Base-by-base conservation (phyloP, 2,797 vertebrate genomes). In the Scyliorhinus canicula region DNA sequence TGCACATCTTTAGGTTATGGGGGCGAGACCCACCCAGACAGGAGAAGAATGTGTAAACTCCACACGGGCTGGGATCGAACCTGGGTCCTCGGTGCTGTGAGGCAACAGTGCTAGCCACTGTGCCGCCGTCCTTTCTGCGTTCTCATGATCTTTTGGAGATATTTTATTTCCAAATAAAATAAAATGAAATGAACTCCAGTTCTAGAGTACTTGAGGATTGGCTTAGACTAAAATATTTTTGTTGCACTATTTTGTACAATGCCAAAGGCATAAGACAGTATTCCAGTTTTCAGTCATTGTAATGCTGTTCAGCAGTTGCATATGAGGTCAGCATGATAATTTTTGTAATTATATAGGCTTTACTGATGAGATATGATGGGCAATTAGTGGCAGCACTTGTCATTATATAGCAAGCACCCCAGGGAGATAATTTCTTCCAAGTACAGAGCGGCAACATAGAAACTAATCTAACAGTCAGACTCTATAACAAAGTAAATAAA, bases 281-380 rank as follows among this genome's bases (percentile, higher is more conserved):
- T 40, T 90, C 21, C 57, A 63, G 40, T 63, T 63, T 69, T 69
- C 74, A 28, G 65, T 74, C 47, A 52, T n/a, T 71, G 12, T 35
- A 74, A 94, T 44, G 67, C 93, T 52, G 67, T 94, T 69, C 93
- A 94, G 67, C 28, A 71, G 67, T 94, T 50, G 93, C 31, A 24
- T 50, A 94, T 94, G 93, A 94, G 67, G 67, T 71, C 67, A 71
- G 93, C 93, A 74, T 94, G 93, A 94, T 93, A 93, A 93, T 94
- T 71, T 94, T 94, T 74, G 65, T 69, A 94, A 94, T 94, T 94
- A 74, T 94, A 55, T 74, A 55, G 93, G 93, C 93, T 74, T 94
- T 94, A 28, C 67, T 94, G 67, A 94, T 94, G 93, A 94, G 93
- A 74, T 74, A 50, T 94, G 57, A 90, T 90, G 69, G 67, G 93